Evolutionary conservation across 2,113 vertebrate species (phyloP).

Genomic region (Candoia aspera): DNA sequence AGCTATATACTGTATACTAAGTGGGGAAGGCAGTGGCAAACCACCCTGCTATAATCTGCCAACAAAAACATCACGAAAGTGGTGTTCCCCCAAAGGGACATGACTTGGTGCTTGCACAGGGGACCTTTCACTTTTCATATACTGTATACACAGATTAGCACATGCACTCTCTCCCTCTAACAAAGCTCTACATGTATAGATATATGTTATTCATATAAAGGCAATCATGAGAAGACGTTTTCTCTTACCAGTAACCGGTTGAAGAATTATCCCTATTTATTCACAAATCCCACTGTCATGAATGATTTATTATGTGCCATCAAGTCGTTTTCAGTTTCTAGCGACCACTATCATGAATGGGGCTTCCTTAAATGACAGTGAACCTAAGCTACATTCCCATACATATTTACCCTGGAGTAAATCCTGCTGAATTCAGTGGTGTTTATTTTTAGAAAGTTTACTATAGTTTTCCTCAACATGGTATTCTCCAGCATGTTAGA

Average conservation of each 20-base stretch:
- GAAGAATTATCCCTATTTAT: not conserved
- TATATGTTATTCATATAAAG: not conserved
- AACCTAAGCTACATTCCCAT: not conserved
- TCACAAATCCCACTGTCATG: not conserved
- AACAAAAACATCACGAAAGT: too few species aligned
- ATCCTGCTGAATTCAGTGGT: not conserved
- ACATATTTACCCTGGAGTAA: not conserved
- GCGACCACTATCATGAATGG: not conserved
- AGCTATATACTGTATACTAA: not conserved
- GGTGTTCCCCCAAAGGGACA: too few species aligned
- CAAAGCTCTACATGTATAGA: not conserved
- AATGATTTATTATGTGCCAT: not conserved
- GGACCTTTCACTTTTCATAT: too few species aligned
- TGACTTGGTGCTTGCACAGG: too few species aligned
- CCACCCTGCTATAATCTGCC: too few species aligned
- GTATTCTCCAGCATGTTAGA: not conserved
- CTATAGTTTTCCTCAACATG: not conserved
- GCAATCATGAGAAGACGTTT: not conserved
- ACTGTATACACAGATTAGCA: not conserved
- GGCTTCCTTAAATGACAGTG: not conserved
- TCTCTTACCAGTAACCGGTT: not conserved
- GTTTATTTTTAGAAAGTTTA: not conserved
- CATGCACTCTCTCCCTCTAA: not conserved
- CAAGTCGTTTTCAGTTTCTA: not conserved
- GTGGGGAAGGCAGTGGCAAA: too few species aligned